Conservation (phyloP, 2,888 invertebrate genomes). For the Tachystola acroxantha region DNA sequence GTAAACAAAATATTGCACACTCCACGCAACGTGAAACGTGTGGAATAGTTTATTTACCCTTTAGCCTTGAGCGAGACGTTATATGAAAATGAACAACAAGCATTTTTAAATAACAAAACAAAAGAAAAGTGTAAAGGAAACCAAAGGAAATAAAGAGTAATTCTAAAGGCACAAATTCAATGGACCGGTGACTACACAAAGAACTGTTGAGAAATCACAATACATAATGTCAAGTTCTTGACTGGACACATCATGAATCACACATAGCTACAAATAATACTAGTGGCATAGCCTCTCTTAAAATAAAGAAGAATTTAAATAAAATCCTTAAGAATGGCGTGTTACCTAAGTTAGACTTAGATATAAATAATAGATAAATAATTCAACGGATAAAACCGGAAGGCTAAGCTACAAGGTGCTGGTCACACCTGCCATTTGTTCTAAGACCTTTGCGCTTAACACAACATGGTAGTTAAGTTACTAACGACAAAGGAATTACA, state of each 20-base stretch:
- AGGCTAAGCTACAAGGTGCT: slow-evolving; percentile 61
- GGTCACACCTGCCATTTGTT: slow-evolving; percentile 51
- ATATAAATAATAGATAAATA: slow-evolving; percentile 52
- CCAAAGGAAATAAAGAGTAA: background rate
- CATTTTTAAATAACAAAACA: background rate
- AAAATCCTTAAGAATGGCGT: no score
- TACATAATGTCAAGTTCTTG: slow-evolving; percentile 13
- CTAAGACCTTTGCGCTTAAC: slow-evolving; percentile 25
- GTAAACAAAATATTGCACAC: background rate
- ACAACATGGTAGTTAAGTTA: background rate
- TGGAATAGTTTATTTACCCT: background rate
- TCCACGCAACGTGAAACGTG: background rate
- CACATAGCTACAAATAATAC: no score
- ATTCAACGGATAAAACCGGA: slow-evolving; percentile 56
- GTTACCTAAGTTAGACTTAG: slow-evolving; percentile 11
- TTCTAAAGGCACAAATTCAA: slow-evolving; percentile 1
- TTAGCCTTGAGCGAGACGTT: no score
- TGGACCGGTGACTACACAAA: background rate
- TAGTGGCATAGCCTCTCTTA: background rate
- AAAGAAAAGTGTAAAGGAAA: background rate
- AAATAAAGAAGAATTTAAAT: slow-evolving; percentile 37
- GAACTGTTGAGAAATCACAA: slow-evolving; percentile 3
- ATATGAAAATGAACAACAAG: background rate
- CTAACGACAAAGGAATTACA: slow-evolving; percentile 21
- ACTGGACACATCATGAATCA: slow-evolving; percentile 21